These are phyloP conservation scores for Tenebrio molitor DNA, from an alignment of 1,140 invertebrate genomes.

Conservation along the genomic window DNA sequence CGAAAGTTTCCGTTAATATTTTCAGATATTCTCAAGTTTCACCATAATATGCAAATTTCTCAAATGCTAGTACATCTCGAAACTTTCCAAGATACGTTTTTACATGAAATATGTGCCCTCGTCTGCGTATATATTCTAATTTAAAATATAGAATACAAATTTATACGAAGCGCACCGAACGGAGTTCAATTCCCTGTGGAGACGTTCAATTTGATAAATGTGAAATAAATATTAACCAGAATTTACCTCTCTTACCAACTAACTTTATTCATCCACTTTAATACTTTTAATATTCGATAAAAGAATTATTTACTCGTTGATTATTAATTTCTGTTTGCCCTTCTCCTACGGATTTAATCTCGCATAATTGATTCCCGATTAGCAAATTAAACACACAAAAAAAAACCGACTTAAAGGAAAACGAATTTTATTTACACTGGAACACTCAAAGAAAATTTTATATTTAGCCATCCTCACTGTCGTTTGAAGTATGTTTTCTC, in stretches of 20 bases:
- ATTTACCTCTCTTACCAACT: conserved; percentile 57
- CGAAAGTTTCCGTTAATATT: conserved; percentile 57
- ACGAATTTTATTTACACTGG: conserved; percentile 17
- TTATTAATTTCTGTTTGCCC: conserved; percentile 44
- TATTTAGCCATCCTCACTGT: conserved; percentile 24
- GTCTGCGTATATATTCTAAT: conserved; percentile 66
- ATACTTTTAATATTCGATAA: conserved; percentile 53
- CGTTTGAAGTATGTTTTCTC: conserved; percentile 27
- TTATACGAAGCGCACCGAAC: conserved; percentile 62
- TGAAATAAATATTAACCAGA: conserved; percentile 64
- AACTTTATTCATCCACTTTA: conserved; percentile 53
- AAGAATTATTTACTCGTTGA: conserved; percentile 48
- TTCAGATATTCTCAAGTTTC: conserved; percentile 62
- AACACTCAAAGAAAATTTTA: conserved; percentile 40
- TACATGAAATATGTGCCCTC: conserved; percentile 65
- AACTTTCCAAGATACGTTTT: conserved; percentile 64
- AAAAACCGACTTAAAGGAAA: conserved; percentile 27
- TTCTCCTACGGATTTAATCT: conserved; percentile 34
- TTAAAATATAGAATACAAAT: conserved; percentile 68
- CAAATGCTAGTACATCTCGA: conserved; percentile 60
- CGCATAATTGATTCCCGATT: conserved; percentile 38
- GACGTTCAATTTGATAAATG: conserved; percentile 67
- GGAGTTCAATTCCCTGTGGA: conserved; percentile 63
- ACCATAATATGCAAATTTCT: conserved; percentile 64
- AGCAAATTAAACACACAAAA: conserved; percentile 25